Evolutionary conservation across 2,797 vertebrate genomes (phyloP), one percentile per base, ranked within the genome.

Genomic region (Anabas testudineus): DNA sequence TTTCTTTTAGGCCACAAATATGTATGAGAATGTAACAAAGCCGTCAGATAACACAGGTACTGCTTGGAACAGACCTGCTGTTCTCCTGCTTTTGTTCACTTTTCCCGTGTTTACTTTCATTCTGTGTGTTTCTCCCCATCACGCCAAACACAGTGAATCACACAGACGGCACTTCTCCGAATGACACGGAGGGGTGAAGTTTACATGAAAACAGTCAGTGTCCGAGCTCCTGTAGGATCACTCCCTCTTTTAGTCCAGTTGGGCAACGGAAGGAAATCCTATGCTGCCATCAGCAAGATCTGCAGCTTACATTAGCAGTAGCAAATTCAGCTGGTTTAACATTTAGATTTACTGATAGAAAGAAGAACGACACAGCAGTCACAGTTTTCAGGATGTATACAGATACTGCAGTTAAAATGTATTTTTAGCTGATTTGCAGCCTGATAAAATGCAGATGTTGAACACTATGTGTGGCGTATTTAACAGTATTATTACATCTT

Each of bases 241-340:
- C 39, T 45, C 4, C 2, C 43, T 26, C 45, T 19, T 24, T 19
- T 65, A n/a, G n/a, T 64, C 22, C 63, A 30, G 22, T 87, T 88
- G 78, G 76, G 82, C 77, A 87, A 83, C 76, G 48, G 30, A 83
- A 77, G 84, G 76, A 84, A 87, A 83, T 78, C 43, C 71, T 24
- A 37, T 67, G 69, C 77, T 53, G 9, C 45, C 66, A 74, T 90
- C 86, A 86, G 86, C 83, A 86, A 70, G 16, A 80, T 74, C 37
- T 56, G 55, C 18, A 32, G 14, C 61, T 76, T 8, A 67, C 75
- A 73, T 28, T 1, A 57, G 39, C 22, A 26, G 19, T 1, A 14
- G 32, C 30, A 58, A 30, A 78, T 26, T 43, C 56, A 56, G 53
- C 26, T 45, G 6, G 52, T 48, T 13, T n/a, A 39, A 39, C 32